A percentile compares a stretch with the other conserved stretches of the same genome.
Evolutionary conservation across 2,113 vertebrate genomes (phyloP).

Genomic region (Cnemophilus loriae): DNA sequence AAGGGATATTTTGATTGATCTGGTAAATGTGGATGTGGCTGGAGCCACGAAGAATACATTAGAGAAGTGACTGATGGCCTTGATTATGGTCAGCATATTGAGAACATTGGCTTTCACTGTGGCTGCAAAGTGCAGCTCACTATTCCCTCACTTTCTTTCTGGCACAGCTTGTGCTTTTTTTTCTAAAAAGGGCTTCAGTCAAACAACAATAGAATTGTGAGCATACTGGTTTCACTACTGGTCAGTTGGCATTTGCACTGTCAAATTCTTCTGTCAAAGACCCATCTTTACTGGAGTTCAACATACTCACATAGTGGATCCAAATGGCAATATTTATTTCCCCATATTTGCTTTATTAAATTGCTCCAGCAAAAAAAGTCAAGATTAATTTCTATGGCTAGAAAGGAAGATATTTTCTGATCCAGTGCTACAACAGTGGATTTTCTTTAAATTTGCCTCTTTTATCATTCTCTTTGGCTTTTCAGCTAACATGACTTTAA

Average conservation of each 20-base stretch:
- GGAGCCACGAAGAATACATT: not conserved
- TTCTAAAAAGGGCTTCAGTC: not conserved
- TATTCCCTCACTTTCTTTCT: not conserved
- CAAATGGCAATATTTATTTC: not conserved
- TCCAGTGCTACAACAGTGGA: not conserved
- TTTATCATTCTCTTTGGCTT: not conserved
- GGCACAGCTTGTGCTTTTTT: not conserved
- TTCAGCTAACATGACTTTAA: not conserved
- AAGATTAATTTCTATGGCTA: not conserved
- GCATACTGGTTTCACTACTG: not conserved
- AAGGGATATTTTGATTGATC: slow-evolving; percentile 13
- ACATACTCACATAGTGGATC: not conserved
- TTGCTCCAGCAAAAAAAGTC: not conserved
- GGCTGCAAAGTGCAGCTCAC: not conserved
- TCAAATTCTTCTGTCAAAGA: not conserved
- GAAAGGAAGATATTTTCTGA: not conserved
- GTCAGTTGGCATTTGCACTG: not conserved
- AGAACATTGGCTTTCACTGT: not conserved
- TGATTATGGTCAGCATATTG: not conserved
- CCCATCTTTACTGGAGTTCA: not conserved
- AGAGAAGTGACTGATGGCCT: not conserved
- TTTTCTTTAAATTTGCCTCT: not conserved
- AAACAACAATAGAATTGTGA: not conserved
- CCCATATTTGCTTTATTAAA: not conserved
- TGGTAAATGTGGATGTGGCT: not conserved